phyloP scores from a whole-genome alignment of 2,888 invertebrate species.

The Melinopterus prodromus region DNA sequence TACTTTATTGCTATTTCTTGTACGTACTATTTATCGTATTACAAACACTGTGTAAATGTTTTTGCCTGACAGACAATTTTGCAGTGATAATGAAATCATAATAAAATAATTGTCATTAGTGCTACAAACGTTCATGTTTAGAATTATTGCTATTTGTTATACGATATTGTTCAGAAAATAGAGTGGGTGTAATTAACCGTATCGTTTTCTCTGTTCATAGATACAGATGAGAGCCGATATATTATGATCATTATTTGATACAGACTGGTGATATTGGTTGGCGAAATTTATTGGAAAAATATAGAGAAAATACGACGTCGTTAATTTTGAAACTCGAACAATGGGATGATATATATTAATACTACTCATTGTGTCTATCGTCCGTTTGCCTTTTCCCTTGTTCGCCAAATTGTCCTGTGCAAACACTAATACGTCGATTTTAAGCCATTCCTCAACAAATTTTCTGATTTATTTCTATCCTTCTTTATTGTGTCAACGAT shows the following conservation, averaged over 20 bases:
- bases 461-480: not conserved
- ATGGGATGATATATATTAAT: not conserved
- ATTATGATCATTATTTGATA: not conserved
- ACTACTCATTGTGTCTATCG: not conserved
- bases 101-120: too few species aligned
- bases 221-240: not conserved
- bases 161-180: too few species aligned
- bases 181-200: not conserved
- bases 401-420: not conserved
- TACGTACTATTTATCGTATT: too few species aligned
- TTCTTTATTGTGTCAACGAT: not conserved
- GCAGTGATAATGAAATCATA: too few species aligned
- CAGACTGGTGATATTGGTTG: not conserved
- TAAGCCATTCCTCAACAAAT: not conserved
- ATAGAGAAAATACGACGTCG: not conserved
- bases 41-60: too few species aligned
- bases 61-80: too few species aligned
- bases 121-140: too few species aligned
- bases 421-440: not conserved
- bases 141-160: too few species aligned
- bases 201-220: not conserved
- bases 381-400: not conserved
- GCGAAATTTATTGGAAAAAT: not conserved
- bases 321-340: constrained; percentile 4
- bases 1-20: too few species aligned